Base-by-base conservation (phyloP, 2,113 vertebrate species). In the Haliaeetus leucogaster region DNA sequence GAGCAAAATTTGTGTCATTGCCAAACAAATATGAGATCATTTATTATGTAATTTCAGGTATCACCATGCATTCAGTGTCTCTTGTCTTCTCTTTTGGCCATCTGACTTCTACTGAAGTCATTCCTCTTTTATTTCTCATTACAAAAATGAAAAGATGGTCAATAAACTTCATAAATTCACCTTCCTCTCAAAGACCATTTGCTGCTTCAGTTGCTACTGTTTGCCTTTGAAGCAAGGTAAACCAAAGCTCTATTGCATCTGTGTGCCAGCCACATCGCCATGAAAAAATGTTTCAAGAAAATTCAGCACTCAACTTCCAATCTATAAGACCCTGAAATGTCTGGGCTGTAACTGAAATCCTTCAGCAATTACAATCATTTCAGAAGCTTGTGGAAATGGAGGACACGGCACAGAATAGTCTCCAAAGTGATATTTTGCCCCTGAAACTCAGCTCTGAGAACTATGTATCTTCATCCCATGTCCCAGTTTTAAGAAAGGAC, bases 141-240 rank as follows among this genome's bases (percentile, higher is more conserved):
- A 47, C 47, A 87, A 91, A 91, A 72, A 79, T 63, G 43, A 82
- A 93, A 96, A 94, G 47, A 43, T 86, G 67, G 47, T 88, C 77
- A 91, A 62, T 40, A 92, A 78, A 65, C 38, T 16, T 74, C 52
- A 26, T 48, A 86, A 82, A 86, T 87, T 89, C 86, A 81, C 83
- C 68, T 86, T 89, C 36, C 34, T 82, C 56, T 86, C 52, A 95
- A 67, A 94, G 80, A 43, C 21, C 55, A 16, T 66, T 94, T 93
- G 42, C 68, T 82, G 36, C 56, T 96, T 90, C 73, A 65, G 52
- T 74, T 96, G n/a, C 40, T 86, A 18, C 76, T 74, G 13, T 74
- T 95, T 91, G 68, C 58, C 68, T 96, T 90, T 95, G 89, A 93
- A 97, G 65, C 65, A 79, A 82, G 68, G 36, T 68, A 79, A 83